Base-by-base conservation (phyloP, 1,140 invertebrate species). In the Hermatobates lingyangjiaoensis region DNA sequence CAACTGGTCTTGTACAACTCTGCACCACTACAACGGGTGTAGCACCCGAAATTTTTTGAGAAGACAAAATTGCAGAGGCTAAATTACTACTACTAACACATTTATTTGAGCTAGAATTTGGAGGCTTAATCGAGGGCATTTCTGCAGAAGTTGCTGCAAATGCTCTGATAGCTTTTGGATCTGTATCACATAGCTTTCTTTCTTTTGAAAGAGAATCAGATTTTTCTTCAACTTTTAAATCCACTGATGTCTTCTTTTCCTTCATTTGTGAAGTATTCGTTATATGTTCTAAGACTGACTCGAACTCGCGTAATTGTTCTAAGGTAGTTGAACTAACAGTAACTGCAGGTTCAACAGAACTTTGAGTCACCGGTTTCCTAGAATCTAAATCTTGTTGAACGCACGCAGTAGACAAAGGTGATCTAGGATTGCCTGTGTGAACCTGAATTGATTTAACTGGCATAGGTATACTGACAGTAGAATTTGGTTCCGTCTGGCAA, bases 251-350 rank as follows among this genome's bases (percentile, higher is more conserved):
- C n/a, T n/a, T 81, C 38, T 80, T 65, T 62, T 83, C 80, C 60
- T 84, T 83, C 59, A 61, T 58, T 39, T 59, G 57, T 26, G 59
- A 60, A 27, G 56, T 61, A 45, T 60, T 60, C 1, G 56, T 57
- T 1, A 84, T 76, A 65, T 84, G 80, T 61, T 87, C 81, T 39
- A 85, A 66, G 0, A 87, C 81, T 64, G 81, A 81, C 62, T 87
- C 83, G 59, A 87, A 87, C 63, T 87, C 83, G 28, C 81, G 67
- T 4, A 87, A 60, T 58, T 85, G 82, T 62, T 87, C 81, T 23
- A 84, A 62, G 10, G 81, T 84, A 2, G 70, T 72, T 0, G 72
- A 73, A 52, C 71, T 73, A 5, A 73, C 68, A 52, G 68, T 64
- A n/a, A n/a, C n/a, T 57, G 70, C 20, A n/a, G 69, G 44, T 50